Evolutionary conservation across 2,888 invertebrate species (phyloP).

Genomic region (Dynastes tityus): DNA sequence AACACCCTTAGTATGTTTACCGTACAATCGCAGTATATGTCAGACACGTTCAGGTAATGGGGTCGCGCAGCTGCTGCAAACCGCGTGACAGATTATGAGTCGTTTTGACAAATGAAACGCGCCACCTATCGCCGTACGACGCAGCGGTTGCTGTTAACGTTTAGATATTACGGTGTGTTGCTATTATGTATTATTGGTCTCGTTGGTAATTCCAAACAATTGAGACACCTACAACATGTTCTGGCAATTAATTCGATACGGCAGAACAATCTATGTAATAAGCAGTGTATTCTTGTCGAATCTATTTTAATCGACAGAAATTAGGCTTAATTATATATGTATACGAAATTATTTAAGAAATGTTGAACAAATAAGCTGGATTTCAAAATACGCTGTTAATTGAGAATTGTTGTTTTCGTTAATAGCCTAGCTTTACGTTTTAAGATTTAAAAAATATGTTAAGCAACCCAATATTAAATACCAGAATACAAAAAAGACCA

Average conservation of each 20-base stretch:
- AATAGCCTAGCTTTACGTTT: too few species aligned
- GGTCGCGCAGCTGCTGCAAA: constrained; percentile 47
- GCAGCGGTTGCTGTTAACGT: not conserved
- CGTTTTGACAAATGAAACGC: constrained; percentile 50
- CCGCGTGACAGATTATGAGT: constrained; percentile 49
- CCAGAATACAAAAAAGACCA: too few species aligned
- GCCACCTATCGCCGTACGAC: constrained; percentile 29
- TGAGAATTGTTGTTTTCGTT: too few species aligned
- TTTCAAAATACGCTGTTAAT: too few species aligned
- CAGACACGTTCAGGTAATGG: constrained; percentile 46
- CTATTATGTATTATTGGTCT: not conserved
- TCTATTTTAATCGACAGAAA: too few species aligned
- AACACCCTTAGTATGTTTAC: not conserved
- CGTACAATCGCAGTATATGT: not conserved
- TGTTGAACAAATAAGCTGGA: too few species aligned
- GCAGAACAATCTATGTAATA: not conserved
- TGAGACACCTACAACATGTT: constrained; percentile 16
- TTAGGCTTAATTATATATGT: too few species aligned
- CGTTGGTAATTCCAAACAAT: constrained; percentile 10
- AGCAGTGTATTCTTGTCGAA: too few species aligned
- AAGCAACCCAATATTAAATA: too few species aligned
- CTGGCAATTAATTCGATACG: not conserved
- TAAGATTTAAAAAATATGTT: too few species aligned
- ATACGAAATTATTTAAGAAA: too few species aligned
- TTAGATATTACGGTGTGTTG: constrained; percentile 5